Evolutionary conservation across 2,888 invertebrate genomes (phyloP), one percentile per base, ranked within the genome.

Genomic region (Caenorhabditis sp.): DNA sequence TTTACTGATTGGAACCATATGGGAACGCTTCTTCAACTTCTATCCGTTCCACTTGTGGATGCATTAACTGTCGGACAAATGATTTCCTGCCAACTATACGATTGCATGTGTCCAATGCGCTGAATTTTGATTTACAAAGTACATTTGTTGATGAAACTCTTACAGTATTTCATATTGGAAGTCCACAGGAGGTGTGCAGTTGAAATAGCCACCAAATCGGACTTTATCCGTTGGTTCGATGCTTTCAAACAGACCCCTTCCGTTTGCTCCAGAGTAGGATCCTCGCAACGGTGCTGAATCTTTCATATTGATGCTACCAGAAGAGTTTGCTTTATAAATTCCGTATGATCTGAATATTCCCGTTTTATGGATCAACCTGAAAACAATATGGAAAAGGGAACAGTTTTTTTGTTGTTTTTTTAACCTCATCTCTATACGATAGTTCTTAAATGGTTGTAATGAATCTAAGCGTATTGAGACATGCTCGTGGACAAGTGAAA

Each of bases 171-270:
- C 22, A 28, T 78, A 82, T 6, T 58, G 20, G 20, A 78, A 72
- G 37, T 53, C 55, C 15, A 51, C 71, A 6, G 77, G 82, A 2
- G 82, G 82, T n/a, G 77, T 82, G 28, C 82, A 82, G 18, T 78
- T 78, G 15, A 67, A 77, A 56, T 82, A 82, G 20, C 47, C 77
- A 28, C 82, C 82, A 62, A 35, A 76, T 13, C 72, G 20, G 0
- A 82, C 82, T 26, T 15, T 40, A 8, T 82, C 72, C 0, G 78
- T 78, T 13, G 72, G 72, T 18, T 72, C 77, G 0, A 78, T 28
- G 51, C 78, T 82, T 53, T 78, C 82, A 24, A 82, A 82, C n/a
- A 82, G 35, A 15, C 82, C 82, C 35, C 67, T 50, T 18, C 22
- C 26, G n/a, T 67, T 71, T 18, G 67, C 15, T 20, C 74, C 78